phyloP scores from a whole-genome alignment of 2,888 invertebrate genomes.

The Adelognathus sp. region DNA sequence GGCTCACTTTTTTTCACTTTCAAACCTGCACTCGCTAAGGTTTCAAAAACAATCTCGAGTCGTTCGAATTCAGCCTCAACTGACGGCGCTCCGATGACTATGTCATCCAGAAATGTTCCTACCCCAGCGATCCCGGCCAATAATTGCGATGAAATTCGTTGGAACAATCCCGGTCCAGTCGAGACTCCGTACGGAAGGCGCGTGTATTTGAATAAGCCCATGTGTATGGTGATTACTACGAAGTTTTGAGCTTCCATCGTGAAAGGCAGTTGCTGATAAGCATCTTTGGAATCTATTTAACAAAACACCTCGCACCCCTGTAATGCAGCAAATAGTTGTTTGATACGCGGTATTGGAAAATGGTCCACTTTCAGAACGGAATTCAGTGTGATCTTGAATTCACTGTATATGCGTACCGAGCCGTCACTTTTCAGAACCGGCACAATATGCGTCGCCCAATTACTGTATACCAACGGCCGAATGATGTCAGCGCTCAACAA shows the following conservation, averaged over 20 bases:
- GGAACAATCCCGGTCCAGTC: constrained; percentile 7
- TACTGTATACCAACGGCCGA: constrained; percentile 55
- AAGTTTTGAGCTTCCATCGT: constrained; percentile 69
- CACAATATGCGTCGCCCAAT: constrained; percentile 70
- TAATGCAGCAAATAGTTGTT: constrained; percentile 58
- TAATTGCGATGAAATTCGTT: neutral
- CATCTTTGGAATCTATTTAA: constrained; percentile 74
- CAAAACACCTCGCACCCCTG: constrained; percentile 65
- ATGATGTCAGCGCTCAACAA: constrained; percentile 30
- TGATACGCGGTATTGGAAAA: constrained; percentile 59
- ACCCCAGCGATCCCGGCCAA: constrained; percentile 21
- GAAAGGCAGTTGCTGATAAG: constrained; percentile 72
- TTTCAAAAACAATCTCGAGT: constrained; percentile 5
- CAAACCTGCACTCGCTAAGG: constrained; percentile 14
- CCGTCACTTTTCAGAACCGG: constrained; percentile 65
- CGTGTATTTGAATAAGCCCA: constrained; percentile 65
- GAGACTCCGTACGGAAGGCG: constrained; percentile 13
- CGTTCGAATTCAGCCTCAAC: neutral
- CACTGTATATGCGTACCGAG: constrained; percentile 66
- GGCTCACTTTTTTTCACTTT: constrained; percentile 19
- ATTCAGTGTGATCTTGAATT: constrained; percentile 64
- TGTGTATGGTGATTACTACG: constrained; percentile 72
- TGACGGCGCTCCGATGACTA: constrained; percentile 7
- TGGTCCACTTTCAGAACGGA: constrained; percentile 43
- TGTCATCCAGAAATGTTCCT: constrained; percentile 30